These are phyloP conservation scores for Sarcophaga caerulescens DNA, from an alignment of 2,888 invertebrate species.

Conservation along the genomic window DNA sequence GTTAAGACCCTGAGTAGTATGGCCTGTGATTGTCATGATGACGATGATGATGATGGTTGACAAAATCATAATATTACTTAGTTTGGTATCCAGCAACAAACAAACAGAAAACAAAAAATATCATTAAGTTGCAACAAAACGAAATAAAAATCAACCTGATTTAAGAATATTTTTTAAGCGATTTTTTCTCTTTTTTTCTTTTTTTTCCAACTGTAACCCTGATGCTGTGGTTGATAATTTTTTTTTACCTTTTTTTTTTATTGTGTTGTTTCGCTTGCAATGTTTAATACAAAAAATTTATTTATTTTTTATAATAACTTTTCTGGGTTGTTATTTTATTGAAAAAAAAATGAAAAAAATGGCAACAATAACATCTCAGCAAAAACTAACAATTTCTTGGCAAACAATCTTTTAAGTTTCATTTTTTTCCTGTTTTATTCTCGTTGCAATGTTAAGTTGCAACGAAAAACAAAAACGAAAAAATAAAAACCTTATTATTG, in stretches of 20 bases:
- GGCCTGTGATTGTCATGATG: not conserved
- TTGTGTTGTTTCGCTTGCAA: conserved; percentile 32
- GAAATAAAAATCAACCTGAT: conserved; percentile 66
- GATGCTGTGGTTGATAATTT: conserved; percentile 61
- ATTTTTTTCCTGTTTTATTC: conserved; percentile 25
- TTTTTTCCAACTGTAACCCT: conserved; percentile 53
- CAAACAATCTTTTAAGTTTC: conserved; percentile 62
- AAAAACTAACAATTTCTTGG: conserved; percentile 68
- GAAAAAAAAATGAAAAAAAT: conserved; percentile 18
- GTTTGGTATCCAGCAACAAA: conserved; percentile 15
- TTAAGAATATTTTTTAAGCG: conserved; percentile 50
- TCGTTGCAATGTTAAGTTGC: conserved; percentile 52
- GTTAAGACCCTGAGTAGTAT: conserved; percentile 48
- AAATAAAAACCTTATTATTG: conserved; percentile 64
- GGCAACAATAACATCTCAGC: not conserved
- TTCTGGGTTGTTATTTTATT: conserved; percentile 64
- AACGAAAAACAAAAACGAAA: conserved; percentile 29
- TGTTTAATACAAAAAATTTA: conserved; percentile 64
- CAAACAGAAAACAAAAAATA: conserved; percentile 50
- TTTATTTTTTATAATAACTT: conserved; percentile 54
- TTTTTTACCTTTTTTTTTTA: not conserved
- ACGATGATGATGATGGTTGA: conserved; percentile 65
- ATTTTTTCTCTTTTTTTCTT: conserved; percentile 14
- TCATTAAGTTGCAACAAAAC: conserved; percentile 38
- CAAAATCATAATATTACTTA: conserved; percentile 66